phyloP scores from a whole-genome alignment of 2,888 invertebrate genomes.

The Perizoma flavofasciatum region DNA sequence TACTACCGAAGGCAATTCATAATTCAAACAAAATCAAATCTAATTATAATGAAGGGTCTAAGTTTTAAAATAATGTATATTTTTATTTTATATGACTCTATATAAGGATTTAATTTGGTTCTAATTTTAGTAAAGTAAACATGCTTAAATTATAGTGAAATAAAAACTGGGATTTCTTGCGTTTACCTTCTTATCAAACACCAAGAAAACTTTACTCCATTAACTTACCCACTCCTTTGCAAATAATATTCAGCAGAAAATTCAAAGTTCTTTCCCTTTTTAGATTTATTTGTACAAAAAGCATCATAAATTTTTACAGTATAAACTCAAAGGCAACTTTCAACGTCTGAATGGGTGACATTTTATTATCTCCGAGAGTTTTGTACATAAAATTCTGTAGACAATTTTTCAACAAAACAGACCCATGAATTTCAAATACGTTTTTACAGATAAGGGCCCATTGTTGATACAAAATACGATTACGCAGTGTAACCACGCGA shows the following conservation, averaged over 20 bases:
- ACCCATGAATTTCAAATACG: slow-evolving; percentile 78
- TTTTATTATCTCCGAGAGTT: slow-evolving; percentile 65
- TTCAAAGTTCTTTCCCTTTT: slow-evolving; percentile 16
- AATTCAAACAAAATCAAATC: too few species aligned
- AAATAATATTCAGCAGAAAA: background rate
- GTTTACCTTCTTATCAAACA: too few species aligned
- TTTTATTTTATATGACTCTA: too few species aligned
- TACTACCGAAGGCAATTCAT: too few species aligned
- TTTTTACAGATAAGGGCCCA: slow-evolving; percentile 75
- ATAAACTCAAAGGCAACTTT: slow-evolving; percentile 55
- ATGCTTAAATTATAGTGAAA: too few species aligned
- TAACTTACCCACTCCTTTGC: too few species aligned
- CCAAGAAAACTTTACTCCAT: too few species aligned
- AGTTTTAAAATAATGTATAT: too few species aligned
- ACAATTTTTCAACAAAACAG: slow-evolving; percentile 73
- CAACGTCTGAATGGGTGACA: slow-evolving; percentile 52
- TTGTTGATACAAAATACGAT: slow-evolving; percentile 81
- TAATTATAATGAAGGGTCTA: too few species aligned
- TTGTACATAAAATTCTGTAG: slow-evolving; percentile 68
- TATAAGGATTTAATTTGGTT: too few species aligned
- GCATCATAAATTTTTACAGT: slow-evolving; percentile 47
- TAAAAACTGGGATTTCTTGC: too few species aligned
- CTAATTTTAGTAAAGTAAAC: too few species aligned
- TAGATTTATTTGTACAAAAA: slow-evolving; percentile 44
- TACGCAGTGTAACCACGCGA: slow-evolving; percentile 76